Evolutionary conservation across 1,140 invertebrate genomes (phyloP).

Genomic region (Solenopsis fugax): DNA sequence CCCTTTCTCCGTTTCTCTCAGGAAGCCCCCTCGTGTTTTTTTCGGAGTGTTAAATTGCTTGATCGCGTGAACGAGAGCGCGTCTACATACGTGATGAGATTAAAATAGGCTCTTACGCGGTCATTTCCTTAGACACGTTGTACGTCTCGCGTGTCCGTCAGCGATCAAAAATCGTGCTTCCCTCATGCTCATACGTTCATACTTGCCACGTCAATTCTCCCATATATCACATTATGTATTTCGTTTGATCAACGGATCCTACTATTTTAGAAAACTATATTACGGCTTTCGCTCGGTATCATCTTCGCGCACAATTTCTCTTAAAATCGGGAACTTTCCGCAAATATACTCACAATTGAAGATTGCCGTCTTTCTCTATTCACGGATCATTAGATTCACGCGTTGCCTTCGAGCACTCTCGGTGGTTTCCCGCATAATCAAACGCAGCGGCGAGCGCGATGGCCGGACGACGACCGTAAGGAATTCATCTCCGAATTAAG

Average conservation of each 20-base stretch:
- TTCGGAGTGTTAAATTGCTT: constrained; percentile 61
- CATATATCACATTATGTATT: constrained; percentile 11
- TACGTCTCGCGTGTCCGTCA: constrained; percentile 8
- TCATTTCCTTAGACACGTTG: constrained; percentile 54
- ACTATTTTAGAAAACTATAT: not conserved
- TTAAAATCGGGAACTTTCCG: not conserved
- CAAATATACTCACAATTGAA: constrained; percentile 4
- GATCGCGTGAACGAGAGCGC: constrained; percentile 68
- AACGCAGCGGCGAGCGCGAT: not conserved
- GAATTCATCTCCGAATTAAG: constrained; percentile 63
- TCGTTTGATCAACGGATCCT: not conserved
- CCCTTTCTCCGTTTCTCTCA: constrained; percentile 18
- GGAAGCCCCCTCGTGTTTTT: constrained; percentile 57
- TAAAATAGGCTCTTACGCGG: constrained; percentile 55
- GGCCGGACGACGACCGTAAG: constrained; percentile 21
- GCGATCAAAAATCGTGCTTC: constrained; percentile 20
- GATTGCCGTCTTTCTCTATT: not conserved
- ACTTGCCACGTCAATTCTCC: not conserved
- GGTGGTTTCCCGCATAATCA: constrained; percentile 47
- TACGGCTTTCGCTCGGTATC: not conserved
- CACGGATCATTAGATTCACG: constrained; percentile 12
- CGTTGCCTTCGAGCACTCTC: constrained; percentile 12
- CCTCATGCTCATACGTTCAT: not conserved
- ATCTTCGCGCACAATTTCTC: not conserved
- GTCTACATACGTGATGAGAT: constrained; percentile 45